These are phyloP conservation scores for Drosophila prosaltans DNA, from an alignment of 1,140 invertebrate species.

Conservation along the genomic window DNA sequence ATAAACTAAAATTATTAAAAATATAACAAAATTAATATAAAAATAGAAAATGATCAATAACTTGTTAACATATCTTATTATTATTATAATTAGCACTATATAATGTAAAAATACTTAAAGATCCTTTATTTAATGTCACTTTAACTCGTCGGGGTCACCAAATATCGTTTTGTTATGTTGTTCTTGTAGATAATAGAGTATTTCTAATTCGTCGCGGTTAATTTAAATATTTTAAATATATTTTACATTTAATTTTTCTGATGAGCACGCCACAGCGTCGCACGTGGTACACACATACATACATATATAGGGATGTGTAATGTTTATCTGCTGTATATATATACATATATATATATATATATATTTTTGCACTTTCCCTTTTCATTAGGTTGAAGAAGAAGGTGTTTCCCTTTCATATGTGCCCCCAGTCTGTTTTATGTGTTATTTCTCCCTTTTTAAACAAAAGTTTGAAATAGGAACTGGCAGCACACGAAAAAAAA, in stretches of 20 bases:
- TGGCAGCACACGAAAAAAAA: background rate
- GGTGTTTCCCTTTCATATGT: constrained; percentile 23
- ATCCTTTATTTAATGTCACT: no score
- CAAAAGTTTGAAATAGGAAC: constrained; percentile 31
- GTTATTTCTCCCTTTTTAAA: constrained; percentile 22
- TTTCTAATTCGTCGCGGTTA: background rate
- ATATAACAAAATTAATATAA: no score
- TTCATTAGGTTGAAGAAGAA: constrained; percentile 21
- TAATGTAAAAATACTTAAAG: no score
- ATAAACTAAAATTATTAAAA: no score
- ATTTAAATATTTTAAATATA: constrained; percentile 34
- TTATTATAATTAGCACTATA: no score
- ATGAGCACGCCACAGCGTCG: constrained; percentile 12
- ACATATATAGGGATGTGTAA: background rate
- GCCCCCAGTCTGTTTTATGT: constrained; percentile 6
- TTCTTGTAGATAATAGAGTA: background rate
- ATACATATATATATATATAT: background rate
- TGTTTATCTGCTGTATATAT: constrained; percentile 11
- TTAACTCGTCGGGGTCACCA: no score
- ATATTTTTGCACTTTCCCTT: constrained; percentile 55
- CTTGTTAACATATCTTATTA: no score
- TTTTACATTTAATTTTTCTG: constrained; percentile 55
- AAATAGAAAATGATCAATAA: no score
- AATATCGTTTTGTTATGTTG: background rate
- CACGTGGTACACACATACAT: background rate